phyloP scores from a whole-genome alignment of 2,113 vertebrate genomes.

The Mungos mungo region DNA sequence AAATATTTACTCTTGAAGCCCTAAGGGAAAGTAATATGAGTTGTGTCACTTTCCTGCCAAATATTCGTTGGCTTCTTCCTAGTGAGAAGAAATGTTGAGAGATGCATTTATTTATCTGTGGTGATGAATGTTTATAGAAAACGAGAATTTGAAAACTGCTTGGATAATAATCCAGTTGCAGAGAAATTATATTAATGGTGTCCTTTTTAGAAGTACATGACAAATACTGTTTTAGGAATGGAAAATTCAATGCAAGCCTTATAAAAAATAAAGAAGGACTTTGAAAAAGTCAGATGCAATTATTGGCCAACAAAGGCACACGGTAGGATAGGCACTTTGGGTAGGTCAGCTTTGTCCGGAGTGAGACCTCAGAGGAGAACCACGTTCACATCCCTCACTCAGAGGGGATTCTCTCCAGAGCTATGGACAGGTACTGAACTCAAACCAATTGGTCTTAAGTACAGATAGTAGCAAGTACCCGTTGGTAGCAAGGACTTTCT shows the following conservation, averaged over 20 bases:
- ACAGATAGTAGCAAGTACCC: neutral
- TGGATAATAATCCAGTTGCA: conserved; percentile 17
- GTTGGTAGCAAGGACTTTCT: neutral
- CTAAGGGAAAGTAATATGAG: conserved; percentile 8
- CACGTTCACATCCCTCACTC: neutral
- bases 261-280: neutral
- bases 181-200: conserved; percentile 4
- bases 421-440: neutral
- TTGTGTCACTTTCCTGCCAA: conserved; percentile 37
- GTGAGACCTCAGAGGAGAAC: neutral
- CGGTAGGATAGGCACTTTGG: neutral
- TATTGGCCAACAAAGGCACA: neutral
- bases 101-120: conserved; percentile 35
- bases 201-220: neutral
- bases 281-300: neutral
- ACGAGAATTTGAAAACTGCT: conserved; percentile 29
- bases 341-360: neutral
- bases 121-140: conserved; percentile 10
- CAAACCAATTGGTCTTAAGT: neutral
- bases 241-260: conserved; percentile 24
- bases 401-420: neutral
- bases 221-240: conserved; percentile 32
- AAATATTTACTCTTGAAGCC: conserved; percentile 45
- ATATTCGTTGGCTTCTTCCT: neutral
- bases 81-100: conserved; percentile 1